These are phyloP conservation scores for Climacteris rufus DNA, from an alignment of 2,113 vertebrate species.

Conservation along the genomic window DNA sequence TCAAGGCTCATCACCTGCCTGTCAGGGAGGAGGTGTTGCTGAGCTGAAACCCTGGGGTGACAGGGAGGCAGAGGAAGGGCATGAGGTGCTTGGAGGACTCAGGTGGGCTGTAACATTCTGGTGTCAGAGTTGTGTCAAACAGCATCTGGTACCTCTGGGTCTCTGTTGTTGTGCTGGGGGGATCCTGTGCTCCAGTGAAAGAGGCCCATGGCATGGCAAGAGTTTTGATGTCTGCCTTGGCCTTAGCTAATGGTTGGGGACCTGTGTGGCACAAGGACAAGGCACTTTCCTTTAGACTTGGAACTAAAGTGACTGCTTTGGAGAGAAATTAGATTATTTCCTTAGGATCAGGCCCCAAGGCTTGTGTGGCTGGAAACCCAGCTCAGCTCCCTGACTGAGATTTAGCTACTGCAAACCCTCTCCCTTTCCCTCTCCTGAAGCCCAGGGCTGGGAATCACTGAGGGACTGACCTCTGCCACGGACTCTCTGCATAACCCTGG, in stretches of 20 bases:
- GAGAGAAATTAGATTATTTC: not conserved
- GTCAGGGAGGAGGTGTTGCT: not conserved
- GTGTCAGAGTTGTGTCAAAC: not conserved
- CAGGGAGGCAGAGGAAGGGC: not conserved
- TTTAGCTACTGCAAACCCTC: not conserved
- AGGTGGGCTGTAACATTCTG: not conserved
- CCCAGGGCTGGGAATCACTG: not conserved
- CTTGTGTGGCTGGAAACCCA: not conserved
- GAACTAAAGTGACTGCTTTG: not conserved
- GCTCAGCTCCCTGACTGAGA: not conserved
- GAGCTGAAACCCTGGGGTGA: not conserved
- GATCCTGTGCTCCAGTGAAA: not conserved
- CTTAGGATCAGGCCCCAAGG: not conserved
- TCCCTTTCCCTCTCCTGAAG: not conserved
- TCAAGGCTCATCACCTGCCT: not conserved
- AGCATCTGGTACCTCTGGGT: not conserved
- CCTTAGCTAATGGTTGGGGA: not conserved
- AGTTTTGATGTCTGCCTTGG: not conserved
- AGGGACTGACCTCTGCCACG: not conserved
- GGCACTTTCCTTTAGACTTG: not conserved
- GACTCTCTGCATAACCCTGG: not conserved
- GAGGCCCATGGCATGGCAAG: not conserved
- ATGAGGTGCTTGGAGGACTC: not conserved
- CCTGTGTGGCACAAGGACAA: accelerated
- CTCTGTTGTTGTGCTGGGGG: not conserved